Evolutionary conservation across 2,888 invertebrate species (phyloP).

Genomic region (Eupithecia vulgata): DNA sequence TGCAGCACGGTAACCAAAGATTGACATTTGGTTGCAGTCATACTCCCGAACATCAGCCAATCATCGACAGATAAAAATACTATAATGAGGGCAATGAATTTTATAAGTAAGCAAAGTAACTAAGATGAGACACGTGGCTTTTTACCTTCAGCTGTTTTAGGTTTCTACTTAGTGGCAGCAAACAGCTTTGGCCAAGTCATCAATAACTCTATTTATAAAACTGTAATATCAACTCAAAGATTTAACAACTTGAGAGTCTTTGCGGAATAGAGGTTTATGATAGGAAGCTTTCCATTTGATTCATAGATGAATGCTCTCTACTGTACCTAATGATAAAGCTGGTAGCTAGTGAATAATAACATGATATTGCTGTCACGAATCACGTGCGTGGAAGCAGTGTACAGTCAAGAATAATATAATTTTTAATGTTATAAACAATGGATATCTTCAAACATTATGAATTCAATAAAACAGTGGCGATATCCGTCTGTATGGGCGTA

Average conservation of each 20-base stretch:
- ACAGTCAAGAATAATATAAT: neutral
- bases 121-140: neutral
- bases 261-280: slow-evolving; percentile 29
- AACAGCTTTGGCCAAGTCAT: neutral
- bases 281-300: slow-evolving; percentile 20
- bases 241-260: slow-evolving; percentile 17
- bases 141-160: neutral
- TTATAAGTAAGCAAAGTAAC: neutral
- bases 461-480: slow-evolving; percentile 17
- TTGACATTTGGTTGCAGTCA: neutral
- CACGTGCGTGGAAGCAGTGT: slow-evolving; percentile 20
- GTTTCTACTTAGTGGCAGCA: slow-evolving; percentile 12
- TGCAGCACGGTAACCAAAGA: neutral
- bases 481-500: neutral
- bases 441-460: neutral
- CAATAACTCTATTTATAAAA: slow-evolving; percentile 9
- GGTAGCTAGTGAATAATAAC: slow-evolving; percentile 16
- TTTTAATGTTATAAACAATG: slow-evolving; percentile 1
- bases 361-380: slow-evolving; percentile 27
- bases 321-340: neutral
- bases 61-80: neutral
- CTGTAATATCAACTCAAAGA: neutral
- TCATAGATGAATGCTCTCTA: neutral
- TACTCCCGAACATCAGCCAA: neutral
- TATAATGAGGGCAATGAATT: neutral